These are phyloP conservation scores for Sylvia atricapilla DNA, from an alignment of 2,113 vertebrate species.

Conservation along the genomic window DNA sequence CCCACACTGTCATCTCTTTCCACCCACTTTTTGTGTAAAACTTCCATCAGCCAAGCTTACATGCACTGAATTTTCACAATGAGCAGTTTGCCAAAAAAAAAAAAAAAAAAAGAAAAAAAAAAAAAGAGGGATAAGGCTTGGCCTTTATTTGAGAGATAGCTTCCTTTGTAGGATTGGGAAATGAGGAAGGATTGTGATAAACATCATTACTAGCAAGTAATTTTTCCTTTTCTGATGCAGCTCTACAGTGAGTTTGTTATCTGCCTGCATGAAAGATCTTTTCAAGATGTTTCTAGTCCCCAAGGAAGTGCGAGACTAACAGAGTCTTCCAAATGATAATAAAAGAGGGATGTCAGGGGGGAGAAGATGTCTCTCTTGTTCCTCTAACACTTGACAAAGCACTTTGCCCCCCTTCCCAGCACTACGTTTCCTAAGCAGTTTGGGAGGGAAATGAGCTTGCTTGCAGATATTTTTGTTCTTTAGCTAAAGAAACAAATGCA, in stretches of 20 bases:
- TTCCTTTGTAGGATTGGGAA: slow-evolving; percentile 27
- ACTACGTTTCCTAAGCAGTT: slow-evolving; percentile 26
- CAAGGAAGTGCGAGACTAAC: slow-evolving; percentile 55
- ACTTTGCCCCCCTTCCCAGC: slow-evolving; percentile 43
- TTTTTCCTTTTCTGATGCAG: slow-evolving; percentile 56
- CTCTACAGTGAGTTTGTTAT: slow-evolving; percentile 54
- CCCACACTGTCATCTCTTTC: background rate
- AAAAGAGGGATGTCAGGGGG: background rate
- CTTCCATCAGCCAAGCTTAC: background rate
- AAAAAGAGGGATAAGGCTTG: background rate
- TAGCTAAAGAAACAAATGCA: slow-evolving; percentile 41
- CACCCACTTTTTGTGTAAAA: background rate
- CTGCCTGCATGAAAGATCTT: slow-evolving; percentile 65
- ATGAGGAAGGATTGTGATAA: slow-evolving; percentile 47
- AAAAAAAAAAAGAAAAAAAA: background rate
- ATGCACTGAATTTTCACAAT: background rate
- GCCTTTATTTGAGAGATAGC: background rate
- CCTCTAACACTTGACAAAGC: slow-evolving; percentile 44
- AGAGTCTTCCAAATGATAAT: slow-evolving; percentile 60
- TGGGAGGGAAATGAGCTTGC: slow-evolving; percentile 51
- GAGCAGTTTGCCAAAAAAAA: background rate
- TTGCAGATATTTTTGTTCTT: slow-evolving; percentile 62
- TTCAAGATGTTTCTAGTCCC: slow-evolving; percentile 65
- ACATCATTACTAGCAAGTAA: slow-evolving; percentile 52
- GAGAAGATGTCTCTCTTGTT: slow-evolving; percentile 51